phyloP scores from a whole-genome alignment of 2,888 invertebrate genomes.

The Chironomus tentans region DNA sequence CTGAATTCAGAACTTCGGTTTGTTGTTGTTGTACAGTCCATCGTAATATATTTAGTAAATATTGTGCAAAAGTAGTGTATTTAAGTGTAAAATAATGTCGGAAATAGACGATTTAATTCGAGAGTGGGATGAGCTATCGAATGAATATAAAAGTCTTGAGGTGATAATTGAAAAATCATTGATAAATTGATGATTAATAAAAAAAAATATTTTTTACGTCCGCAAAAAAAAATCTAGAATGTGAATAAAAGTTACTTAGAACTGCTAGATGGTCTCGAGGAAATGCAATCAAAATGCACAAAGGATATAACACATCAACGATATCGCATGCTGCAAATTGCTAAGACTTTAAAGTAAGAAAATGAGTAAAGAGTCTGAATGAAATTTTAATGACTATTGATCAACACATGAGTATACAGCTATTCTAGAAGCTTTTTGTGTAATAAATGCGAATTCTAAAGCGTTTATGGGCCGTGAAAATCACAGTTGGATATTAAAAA shows the following conservation, averaged over 20 bases:
- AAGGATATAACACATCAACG: slow-evolving; percentile 85
- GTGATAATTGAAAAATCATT: slow-evolving; percentile 43
- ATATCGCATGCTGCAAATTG: slow-evolving; percentile 78
- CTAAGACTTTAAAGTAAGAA: slow-evolving; percentile 54
- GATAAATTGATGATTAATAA: neutral
- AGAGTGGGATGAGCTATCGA: slow-evolving; percentile 71
- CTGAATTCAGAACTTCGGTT: too few relatives aligned
- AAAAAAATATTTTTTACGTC: neutral
- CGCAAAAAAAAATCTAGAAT: slow-evolving; percentile 44
- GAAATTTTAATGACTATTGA: neutral
- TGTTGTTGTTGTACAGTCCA: neutral
- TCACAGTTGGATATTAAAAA: too few relatives aligned
- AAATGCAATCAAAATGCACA: slow-evolving; percentile 76
- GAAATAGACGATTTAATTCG: slow-evolving; percentile 42
- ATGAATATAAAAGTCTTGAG: slow-evolving; percentile 73
- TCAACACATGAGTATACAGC: neutral
- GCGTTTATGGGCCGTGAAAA: too few relatives aligned
- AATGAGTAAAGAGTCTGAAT: neutral
- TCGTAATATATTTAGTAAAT: neutral
- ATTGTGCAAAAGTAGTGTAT: too few relatives aligned
- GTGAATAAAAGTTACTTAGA: slow-evolving; percentile 74
- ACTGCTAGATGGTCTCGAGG: slow-evolving; percentile 74
- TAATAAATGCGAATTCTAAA: too few relatives aligned
- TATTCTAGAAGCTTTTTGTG: too few relatives aligned
- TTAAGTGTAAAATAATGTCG: slow-evolving; percentile 2